Evolutionary conservation across 2,888 invertebrate genomes (phyloP).

Genomic region (Melinopterus prodromus): DNA sequence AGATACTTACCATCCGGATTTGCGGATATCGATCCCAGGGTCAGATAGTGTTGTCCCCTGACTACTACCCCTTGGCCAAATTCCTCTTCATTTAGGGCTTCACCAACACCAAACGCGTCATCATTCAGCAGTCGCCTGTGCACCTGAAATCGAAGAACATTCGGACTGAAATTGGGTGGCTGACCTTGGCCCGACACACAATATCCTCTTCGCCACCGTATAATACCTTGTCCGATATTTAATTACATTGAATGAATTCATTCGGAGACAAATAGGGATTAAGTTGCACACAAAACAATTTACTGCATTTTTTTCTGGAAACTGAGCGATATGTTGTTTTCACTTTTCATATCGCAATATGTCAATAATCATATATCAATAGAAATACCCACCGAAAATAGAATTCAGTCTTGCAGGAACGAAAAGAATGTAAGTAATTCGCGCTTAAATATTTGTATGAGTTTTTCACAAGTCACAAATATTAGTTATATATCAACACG

Average conservation of each 20-base stretch:
- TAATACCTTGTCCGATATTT: too few species aligned
- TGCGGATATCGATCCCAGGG: conserved; percentile 42
- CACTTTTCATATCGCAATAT: too few species aligned
- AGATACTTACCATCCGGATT: conserved; percentile 25
- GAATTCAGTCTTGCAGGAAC: too few species aligned
- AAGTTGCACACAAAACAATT: background rate
- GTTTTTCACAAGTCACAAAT: too few species aligned
- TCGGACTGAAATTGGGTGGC: background rate
- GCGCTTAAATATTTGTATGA: too few species aligned
- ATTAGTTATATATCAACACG: too few species aligned
- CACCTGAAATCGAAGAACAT: conserved; percentile 59
- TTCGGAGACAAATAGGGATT: too few species aligned
- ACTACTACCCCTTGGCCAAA: conserved; percentile 65
- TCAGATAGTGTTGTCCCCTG: conserved; percentile 63
- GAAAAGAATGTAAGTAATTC: too few species aligned
- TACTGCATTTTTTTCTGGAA: background rate
- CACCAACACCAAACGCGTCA: conserved; percentile 76
- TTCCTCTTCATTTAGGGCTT: conserved; percentile 73
- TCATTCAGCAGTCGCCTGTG: conserved; percentile 74
- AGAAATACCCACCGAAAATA: too few species aligned
- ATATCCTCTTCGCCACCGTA: background rate
- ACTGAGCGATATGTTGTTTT: too few species aligned
- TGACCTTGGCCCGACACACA: background rate
- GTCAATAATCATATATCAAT: too few species aligned
- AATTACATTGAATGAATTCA: too few species aligned